These are phyloP conservation scores for Cremastinae sp. DNA, from an alignment of 2,888 invertebrate species.

Conservation along the genomic window DNA sequence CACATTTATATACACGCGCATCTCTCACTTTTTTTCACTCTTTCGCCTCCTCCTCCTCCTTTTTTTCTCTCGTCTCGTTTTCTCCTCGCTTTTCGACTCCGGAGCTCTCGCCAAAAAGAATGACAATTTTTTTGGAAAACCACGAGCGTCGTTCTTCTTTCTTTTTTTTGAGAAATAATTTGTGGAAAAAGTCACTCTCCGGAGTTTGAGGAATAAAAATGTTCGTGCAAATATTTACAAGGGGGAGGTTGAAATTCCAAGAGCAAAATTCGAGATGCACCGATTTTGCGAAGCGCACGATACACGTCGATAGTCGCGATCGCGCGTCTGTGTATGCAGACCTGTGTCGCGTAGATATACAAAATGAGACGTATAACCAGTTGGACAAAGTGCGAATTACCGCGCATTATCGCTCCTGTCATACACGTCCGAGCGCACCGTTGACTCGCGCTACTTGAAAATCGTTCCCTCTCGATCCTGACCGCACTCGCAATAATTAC, in stretches of 20 bases:
- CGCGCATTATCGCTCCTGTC: slow-evolving; percentile 74
- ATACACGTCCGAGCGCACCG: slow-evolving; percentile 62
- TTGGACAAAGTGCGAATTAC: slow-evolving; percentile 73
- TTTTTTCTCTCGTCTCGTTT: slow-evolving; percentile 12
- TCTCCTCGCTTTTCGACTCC: no score
- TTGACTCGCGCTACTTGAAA: slow-evolving; percentile 63
- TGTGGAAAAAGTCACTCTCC: neutral
- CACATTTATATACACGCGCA: slow-evolving; percentile 13
- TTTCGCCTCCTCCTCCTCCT: slow-evolving; percentile 57
- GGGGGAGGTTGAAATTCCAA: slow-evolving; percentile 8
- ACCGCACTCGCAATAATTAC: slow-evolving; percentile 33
- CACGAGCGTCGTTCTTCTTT: neutral
- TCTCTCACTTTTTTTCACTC: no score
- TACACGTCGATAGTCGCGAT: slow-evolving; percentile 13
- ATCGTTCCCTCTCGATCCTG: slow-evolving; percentile 28
- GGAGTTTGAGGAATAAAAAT: slow-evolving; percentile 7
- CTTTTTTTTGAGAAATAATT: neutral
- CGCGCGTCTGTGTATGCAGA: slow-evolving; percentile 24
- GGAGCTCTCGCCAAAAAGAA: neutral
- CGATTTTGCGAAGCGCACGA: slow-evolving; percentile 29
- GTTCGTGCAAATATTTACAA: slow-evolving; percentile 6
- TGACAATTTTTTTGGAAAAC: slow-evolving; percentile 16
- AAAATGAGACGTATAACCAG: slow-evolving; percentile 64
- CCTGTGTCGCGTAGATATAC: slow-evolving; percentile 13
- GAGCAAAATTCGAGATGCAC: slow-evolving; percentile 33